Conservation (phyloP, 2,888 invertebrate genomes). For the Xanthia togata region DNA sequence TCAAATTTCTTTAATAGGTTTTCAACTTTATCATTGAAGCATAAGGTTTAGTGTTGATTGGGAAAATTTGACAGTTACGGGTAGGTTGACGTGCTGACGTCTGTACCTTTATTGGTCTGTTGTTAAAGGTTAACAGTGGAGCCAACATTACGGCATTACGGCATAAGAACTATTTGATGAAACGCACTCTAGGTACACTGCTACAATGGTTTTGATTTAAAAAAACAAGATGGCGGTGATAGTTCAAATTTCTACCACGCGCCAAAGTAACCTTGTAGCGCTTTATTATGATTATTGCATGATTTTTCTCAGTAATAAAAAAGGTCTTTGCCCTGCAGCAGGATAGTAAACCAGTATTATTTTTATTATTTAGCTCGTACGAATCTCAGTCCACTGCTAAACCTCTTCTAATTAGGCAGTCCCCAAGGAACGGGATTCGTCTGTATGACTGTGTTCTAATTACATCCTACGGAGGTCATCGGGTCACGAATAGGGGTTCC, state of each 20-base stretch:
- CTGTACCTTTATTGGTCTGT: too few species aligned
- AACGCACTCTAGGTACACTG: too few species aligned
- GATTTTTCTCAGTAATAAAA: neutral
- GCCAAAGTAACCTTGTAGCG: neutral
- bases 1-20: too few species aligned
- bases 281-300: neutral
- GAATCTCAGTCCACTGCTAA: conserved; percentile 7
- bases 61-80: too few species aligned
- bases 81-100: too few species aligned
- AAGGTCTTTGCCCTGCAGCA: neutral
- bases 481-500: conserved; percentile 8
- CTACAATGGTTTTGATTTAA: neutral
- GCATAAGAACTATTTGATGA: too few species aligned
- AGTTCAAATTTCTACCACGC: neutral
- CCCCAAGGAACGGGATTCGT: conserved; percentile 18
- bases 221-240: neutral
- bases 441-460: conserved; percentile 35
- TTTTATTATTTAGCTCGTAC: conserved; percentile 20
- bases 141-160: too few species aligned
- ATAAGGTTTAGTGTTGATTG: too few species aligned
- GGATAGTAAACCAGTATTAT: neutral
- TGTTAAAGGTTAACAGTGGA: too few species aligned
- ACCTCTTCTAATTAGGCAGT: conserved; percentile 24
- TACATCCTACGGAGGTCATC: conserved; percentile 24
- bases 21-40: too few species aligned